These are phyloP conservation scores for Pseudocheirus occidentalis DNA, from an alignment of 2,797 vertebrate genomes.

Conservation along the genomic window DNA sequence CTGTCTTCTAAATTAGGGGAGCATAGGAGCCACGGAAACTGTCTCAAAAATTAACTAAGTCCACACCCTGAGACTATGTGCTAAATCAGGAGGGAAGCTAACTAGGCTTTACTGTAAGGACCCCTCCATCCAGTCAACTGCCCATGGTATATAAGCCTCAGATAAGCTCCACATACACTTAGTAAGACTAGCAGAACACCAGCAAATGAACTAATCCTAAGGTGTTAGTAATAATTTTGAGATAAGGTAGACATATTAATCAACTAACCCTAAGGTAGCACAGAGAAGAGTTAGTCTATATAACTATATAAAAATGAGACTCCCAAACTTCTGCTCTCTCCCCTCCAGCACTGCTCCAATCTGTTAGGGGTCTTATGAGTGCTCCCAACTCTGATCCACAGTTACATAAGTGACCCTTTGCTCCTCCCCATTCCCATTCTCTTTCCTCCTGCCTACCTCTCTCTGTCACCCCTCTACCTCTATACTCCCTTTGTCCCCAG, in stretches of 20 bases:
- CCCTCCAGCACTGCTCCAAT: background rate
- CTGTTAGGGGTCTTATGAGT: background rate
- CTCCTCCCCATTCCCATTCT: background rate
- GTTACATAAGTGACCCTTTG: background rate
- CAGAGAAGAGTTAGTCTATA: background rate
- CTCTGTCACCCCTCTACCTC: background rate
- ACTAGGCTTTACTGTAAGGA: background rate
- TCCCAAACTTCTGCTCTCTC: background rate
- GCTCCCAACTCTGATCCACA: background rate
- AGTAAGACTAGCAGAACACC: background rate
- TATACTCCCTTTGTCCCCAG: too few relatives aligned
- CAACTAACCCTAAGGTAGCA: background rate
- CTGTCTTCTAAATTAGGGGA: background rate
- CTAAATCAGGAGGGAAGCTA: background rate
- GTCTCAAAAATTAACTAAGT: background rate
- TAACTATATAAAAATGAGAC: background rate
- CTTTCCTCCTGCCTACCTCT: background rate
- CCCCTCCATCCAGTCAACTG: background rate
- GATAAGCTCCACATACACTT: background rate
- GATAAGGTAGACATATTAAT: background rate
- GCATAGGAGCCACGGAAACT: background rate
- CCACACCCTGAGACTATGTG: background rate
- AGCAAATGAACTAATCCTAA: background rate
- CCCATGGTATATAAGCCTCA: background rate
- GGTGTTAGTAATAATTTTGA: background rate